A percentile compares a stretch with the other conserved stretches of the same genome.
Conservation (phyloP, 2,888 invertebrate species). For the Spisula subtruncata region DNA sequence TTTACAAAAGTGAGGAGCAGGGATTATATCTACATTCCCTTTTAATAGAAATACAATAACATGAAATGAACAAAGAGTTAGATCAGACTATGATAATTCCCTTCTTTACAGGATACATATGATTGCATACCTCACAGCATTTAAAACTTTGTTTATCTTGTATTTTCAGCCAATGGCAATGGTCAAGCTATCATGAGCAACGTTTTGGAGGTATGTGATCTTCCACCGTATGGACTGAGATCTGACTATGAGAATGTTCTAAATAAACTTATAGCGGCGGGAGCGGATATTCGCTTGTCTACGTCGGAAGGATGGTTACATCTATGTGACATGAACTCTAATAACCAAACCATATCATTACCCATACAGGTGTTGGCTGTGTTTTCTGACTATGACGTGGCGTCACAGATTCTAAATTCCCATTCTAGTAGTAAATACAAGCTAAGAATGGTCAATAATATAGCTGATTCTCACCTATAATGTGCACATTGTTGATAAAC, state of each 20-base stretch:
- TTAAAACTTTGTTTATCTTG: conserved; percentile 5
- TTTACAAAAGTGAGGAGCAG: no score
- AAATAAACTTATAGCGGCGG: conserved; percentile 65
- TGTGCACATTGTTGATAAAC: conserved; percentile 1
- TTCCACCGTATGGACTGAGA: conserved; percentile 57
- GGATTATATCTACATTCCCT: no score
- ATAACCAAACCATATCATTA: conserved; percentile 71
- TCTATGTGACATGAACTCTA: conserved; percentile 56
- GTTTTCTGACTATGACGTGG: conserved; percentile 63
- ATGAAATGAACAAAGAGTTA: no score
- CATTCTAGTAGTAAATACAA: conserved; percentile 62
- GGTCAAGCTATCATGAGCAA: conserved; percentile 56
- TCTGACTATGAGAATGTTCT: conserved; percentile 71
- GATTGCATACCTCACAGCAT: no score
- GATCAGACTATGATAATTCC: no score
- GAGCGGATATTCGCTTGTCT: conserved; percentile 68
- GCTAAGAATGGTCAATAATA: conserved; percentile 58
- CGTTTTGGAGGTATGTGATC: conserved; percentile 74
- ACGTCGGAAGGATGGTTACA: conserved; percentile 57
- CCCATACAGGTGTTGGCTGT: conserved; percentile 69
- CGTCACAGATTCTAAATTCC: conserved; percentile 64
- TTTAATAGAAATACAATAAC: no score
- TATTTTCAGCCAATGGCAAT: conserved; percentile 49
- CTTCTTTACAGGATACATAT: no score
- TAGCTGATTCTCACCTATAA: conserved; percentile 56